These are phyloP conservation scores for Polyploca ridens DNA, from an alignment of 2,888 invertebrate genomes.

Conservation along the genomic window DNA sequence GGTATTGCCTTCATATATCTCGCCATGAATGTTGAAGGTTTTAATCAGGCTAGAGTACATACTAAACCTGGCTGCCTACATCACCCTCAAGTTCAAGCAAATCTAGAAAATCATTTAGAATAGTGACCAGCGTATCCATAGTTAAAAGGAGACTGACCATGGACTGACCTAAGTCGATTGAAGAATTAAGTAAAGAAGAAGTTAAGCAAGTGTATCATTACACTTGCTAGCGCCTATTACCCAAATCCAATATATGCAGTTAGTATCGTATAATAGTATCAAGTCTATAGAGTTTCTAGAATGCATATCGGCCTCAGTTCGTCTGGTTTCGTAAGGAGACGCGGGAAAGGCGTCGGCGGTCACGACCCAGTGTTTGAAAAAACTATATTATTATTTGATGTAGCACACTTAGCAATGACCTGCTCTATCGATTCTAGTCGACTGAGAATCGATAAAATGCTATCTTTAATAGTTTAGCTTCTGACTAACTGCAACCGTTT, in stretches of 20 bases:
- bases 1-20: background rate
- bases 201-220: no score
- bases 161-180: background rate
- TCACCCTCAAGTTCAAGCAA: no score
- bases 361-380: slow-evolving; percentile 33
- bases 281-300: slow-evolving; percentile 15
- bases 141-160: no score
- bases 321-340: slow-evolving; percentile 44
- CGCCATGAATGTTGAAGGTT: no score
- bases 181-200: no score
- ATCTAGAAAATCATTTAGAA: no score
- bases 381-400: slow-evolving; percentile 32
- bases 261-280: background rate
- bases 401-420: slow-evolving; percentile 29
- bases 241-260: background rate
- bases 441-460: slow-evolving; percentile 22
- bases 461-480: background rate
- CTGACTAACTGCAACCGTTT: no score
- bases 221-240: no score
- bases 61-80: no score
- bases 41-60: no score
- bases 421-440: slow-evolving; percentile 20
- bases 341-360: slow-evolving; percentile 41
- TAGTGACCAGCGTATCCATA: no score
- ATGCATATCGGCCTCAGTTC: slow-evolving; percentile 23